Percentiles rank a stretch among this genome's conserved stretches.
These are phyloP conservation scores for Rattus rattus DNA, from an alignment of 2,113 vertebrate genomes.

Conservation along the genomic window DNA sequence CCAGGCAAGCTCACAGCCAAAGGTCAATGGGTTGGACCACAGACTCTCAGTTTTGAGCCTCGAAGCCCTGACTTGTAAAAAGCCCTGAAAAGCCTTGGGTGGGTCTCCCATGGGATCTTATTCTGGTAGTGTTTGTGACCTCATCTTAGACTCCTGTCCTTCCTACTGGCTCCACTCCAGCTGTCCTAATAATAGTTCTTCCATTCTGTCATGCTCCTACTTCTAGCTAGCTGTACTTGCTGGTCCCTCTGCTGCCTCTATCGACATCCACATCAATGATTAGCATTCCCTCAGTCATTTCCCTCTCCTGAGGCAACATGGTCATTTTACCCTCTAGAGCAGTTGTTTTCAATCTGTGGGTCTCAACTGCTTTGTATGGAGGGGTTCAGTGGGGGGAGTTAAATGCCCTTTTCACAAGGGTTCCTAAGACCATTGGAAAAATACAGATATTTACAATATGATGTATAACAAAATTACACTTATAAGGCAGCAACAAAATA, in stretches of 20 bases:
- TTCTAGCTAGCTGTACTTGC: rapidly evolving
- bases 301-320: neutral
- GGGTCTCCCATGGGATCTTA: neutral
- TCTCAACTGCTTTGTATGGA: neutral
- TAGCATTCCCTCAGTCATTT: rapidly evolving
- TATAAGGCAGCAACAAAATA: neutral
- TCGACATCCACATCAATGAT: rapidly evolving
- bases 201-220: rapidly evolving
- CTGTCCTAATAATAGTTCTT: neutral
- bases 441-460: neutral
- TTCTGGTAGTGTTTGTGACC: rapidly evolving
- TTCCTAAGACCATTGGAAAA: neutral
- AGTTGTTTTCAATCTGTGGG: neutral
- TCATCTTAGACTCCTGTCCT: rapidly evolving
- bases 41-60: neutral
- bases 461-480: neutral
- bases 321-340: neutral
- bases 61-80: neutral
- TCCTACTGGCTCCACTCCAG: neutral
- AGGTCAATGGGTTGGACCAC: neutral
- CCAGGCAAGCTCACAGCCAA: neutral
- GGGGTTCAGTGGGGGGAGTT: too few species aligned
- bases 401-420: neutral
- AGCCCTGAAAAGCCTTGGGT: neutral
- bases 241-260: rapidly evolving